Evolutionary conservation across 30 jellyfish, hydroid and myxozoan genomes (phyloP).

Genomic region (Hydractinia symbiolongicarpus): DNA sequence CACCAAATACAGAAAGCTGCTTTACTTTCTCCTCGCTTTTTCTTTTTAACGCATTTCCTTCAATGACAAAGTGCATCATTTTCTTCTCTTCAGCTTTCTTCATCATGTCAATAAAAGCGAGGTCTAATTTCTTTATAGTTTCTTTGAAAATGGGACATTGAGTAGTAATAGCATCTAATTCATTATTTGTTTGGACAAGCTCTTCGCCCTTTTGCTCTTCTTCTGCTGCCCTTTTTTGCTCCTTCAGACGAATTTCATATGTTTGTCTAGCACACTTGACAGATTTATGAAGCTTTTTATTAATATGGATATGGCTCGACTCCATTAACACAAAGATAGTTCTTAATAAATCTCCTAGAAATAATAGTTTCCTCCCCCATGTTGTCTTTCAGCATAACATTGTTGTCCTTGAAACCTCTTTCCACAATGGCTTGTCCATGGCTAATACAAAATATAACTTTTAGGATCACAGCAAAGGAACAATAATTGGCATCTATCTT

Average conservation of each 20-base stretch:
- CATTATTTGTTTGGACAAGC: background rate
- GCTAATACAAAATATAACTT: background rate
- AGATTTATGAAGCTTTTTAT: background rate
- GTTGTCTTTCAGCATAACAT: constrained; percentile 7
- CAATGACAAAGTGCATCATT: background rate
- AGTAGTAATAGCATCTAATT: background rate
- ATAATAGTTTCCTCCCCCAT: background rate
- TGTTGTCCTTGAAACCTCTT: constrained; percentile 13
- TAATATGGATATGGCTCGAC: constrained; percentile 1
- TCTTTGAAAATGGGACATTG: background rate
- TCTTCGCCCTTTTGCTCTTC: background rate
- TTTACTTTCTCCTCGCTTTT: background rate
- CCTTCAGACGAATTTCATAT: background rate
- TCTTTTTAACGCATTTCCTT: constrained; percentile 2
- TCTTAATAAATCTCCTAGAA: background rate
- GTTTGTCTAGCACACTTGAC: background rate
- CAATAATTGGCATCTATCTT: background rate
- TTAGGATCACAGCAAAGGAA: background rate
- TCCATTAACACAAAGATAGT: background rate
- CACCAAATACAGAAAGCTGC: background rate
- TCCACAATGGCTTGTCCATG: constrained; percentile 14
- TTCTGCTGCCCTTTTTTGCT: background rate
- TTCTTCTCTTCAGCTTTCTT: background rate
- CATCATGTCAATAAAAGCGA: background rate
- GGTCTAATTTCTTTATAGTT: background rate